Evolutionary conservation across 2,888 invertebrate species (phyloP).

Genomic region (Folsomia candida): DNA sequence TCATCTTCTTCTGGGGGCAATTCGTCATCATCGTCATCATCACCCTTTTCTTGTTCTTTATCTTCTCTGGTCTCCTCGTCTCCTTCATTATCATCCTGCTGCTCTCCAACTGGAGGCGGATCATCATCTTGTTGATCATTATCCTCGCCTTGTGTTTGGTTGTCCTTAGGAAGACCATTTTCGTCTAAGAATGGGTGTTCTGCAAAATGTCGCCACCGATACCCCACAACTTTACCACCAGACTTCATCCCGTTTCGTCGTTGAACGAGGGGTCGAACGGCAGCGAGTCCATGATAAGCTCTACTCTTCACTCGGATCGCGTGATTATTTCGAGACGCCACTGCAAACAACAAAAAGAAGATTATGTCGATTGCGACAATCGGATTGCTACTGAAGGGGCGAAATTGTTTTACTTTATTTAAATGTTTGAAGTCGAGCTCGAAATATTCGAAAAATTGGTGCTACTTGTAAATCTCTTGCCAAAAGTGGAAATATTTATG

Average conservation of each 20-base stretch:
- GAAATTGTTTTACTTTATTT: no score
- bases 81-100: neutral
- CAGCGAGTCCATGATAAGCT: no score
- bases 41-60: neutral
- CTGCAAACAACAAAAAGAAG: no score
- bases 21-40: constrained; percentile 6
- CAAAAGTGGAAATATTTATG: no score
- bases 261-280: neutral
- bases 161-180: neutral
- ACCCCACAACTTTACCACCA: neutral
- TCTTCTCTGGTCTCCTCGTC: neutral
- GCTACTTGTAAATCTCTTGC: no score
- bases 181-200: neutral
- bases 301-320: no score
- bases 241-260: neutral
- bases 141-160: neutral
- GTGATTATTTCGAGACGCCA: no score
- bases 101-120: neutral
- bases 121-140: neutral
- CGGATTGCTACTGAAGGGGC: no score
- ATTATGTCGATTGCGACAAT: no score
- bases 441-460: no score
- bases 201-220: neutral
- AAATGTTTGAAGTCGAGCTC: no score
- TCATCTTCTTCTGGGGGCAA: neutral